Evolutionary conservation across 2,888 invertebrate genomes (phyloP).

Genomic region (Ischnura elegans): DNA sequence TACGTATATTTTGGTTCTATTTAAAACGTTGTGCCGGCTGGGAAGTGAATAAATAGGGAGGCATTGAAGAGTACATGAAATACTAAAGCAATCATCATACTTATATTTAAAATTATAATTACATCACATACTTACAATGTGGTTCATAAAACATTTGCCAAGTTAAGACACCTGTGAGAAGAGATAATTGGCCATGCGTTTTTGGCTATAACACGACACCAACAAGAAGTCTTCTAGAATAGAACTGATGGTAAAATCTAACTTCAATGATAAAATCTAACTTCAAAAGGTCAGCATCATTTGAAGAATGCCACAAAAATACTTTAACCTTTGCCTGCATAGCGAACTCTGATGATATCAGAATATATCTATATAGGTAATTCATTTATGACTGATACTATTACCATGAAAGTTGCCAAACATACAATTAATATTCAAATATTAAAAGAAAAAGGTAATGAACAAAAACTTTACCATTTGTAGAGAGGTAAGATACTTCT

Average conservation of each 20-base stretch:
- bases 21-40: no score
- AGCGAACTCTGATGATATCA: not conserved
- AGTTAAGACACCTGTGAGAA: not conserved
- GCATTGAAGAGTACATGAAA: no score
- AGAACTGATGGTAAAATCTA: not conserved
- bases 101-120: no score
- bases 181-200: not conserved
- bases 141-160: not conserved
- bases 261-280: not conserved
- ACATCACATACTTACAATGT: no score
- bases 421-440: not conserved
- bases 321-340: no score
- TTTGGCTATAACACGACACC: not conserved
- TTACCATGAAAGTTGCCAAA: not conserved
- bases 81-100: no score
- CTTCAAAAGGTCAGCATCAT: not conserved
- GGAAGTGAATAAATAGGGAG: no score
- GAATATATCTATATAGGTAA: not conserved
- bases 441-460: conserved; percentile 71
- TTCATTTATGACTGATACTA: not conserved
- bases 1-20: no score
- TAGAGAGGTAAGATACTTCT: conserved; percentile 93
- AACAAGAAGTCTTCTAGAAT: not conserved
- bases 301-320: not conserved
- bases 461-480: conserved; percentile 86